These are phyloP conservation scores for Microplitis deprimator DNA, from an alignment of 2,888 invertebrate genomes.

Conservation along the genomic window DNA sequence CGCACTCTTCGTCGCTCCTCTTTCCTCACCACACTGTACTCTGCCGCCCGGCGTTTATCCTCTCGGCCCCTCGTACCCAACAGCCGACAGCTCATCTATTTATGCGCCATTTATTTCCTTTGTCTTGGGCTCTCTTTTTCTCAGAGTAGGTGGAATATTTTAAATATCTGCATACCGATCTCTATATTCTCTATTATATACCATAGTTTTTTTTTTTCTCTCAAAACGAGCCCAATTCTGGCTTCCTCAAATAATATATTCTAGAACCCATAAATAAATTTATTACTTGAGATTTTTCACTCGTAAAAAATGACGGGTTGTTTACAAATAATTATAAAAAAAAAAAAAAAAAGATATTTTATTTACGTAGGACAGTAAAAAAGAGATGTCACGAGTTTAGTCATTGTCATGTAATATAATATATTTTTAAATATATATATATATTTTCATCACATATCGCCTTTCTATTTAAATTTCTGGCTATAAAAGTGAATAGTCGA, in stretches of 20 bases:
- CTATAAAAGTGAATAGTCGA: constrained; percentile 6
- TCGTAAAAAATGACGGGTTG: background rate
- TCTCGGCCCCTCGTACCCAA: constrained; percentile 58
- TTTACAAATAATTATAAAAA: constrained; percentile 1
- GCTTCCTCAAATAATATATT: background rate
- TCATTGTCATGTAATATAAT: background rate
- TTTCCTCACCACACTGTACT: constrained; percentile 25
- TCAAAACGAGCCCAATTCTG: background rate
- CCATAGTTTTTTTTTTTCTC: background rate
- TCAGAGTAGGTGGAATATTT: constrained; percentile 1
- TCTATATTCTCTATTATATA: background rate
- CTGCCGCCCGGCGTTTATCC: constrained; percentile 49
- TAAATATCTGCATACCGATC: constrained; percentile 7
- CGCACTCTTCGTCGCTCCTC: constrained; percentile 26
- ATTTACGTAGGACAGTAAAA: background rate
- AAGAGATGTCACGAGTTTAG: background rate
- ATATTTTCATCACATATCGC: constrained; percentile 21
- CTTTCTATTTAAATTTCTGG: constrained; percentile 19
- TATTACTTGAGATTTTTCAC: background rate
- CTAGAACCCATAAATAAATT: background rate
- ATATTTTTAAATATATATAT: background rate
- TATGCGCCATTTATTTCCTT: constrained; percentile 56
- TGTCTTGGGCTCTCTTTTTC: constrained; percentile 34
- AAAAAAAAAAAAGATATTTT: background rate
- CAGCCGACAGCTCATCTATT: constrained; percentile 62